phyloP scores from a whole-genome alignment of 1,140 invertebrate species.

The Philotrypesis tridentata region DNA sequence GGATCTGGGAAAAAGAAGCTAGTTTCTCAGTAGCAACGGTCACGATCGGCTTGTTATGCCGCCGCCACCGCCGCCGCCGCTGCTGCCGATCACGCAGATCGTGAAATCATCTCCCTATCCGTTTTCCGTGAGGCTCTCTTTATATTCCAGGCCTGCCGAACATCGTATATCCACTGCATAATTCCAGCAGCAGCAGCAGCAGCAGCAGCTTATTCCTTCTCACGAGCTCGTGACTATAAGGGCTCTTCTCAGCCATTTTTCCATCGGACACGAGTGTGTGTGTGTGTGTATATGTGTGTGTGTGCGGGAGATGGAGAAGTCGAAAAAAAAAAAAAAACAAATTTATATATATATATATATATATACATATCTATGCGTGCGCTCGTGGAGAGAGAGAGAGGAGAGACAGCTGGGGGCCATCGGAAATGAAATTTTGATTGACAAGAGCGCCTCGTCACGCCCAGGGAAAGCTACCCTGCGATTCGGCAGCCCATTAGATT shows the following conservation, averaged over 20 bases:
- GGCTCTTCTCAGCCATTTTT: neutral
- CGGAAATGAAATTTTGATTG: constrained; percentile 69
- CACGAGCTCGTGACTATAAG: constrained; percentile 42
- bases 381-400: neutral
- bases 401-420: constrained; percentile 4
- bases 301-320: too few relatives aligned
- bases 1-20: neutral
- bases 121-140: neutral
- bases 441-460: constrained; percentile 61
- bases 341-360: too few relatives aligned
- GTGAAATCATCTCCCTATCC: constrained; percentile 60
- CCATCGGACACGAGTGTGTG: neutral
- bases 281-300: too few relatives aligned
- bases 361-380: neutral
- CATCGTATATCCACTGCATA: constrained; percentile 66
- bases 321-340: too few relatives aligned
- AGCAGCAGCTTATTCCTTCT: constrained; percentile 16
- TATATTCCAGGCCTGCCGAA: constrained; percentile 30
- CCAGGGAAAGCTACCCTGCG: constrained; percentile 65
- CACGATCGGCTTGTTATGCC: constrained; percentile 70
- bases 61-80: constrained; percentile 32
- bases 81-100: constrained; percentile 60
- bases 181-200: constrained; percentile 56
- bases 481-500: constrained; percentile 51
- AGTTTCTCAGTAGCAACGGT: constrained; percentile 48